Percentiles rank a stretch among this genome's conserved stretches.
These are phyloP conservation scores for Astreopora myriophthalma DNA, from an alignment of 64 coral and sea anemone species.

Conservation along the genomic window DNA sequence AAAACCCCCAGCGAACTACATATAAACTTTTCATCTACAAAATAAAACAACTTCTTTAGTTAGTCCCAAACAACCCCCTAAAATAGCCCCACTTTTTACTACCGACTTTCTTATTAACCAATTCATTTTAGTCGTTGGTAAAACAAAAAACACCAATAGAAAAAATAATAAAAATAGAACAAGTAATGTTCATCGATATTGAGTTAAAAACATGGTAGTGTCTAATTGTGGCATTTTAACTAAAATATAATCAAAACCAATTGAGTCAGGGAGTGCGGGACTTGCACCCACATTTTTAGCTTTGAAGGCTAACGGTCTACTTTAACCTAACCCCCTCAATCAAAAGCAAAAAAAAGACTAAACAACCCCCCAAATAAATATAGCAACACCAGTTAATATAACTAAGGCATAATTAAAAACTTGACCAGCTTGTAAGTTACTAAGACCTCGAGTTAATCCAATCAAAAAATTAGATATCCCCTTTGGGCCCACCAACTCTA, in stretches of 20 bases:
- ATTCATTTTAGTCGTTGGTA: no score
- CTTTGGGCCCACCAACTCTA: conserved; percentile 82
- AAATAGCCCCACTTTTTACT: no score
- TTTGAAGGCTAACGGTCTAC: conserved; percentile 85
- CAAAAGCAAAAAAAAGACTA: conserved; percentile 12
- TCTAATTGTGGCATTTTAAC: no score
- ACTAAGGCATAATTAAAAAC: conserved; percentile 80
- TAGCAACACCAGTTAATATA: conserved; percentile 74
- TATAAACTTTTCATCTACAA: no score
- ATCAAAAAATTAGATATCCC: conserved; percentile 75
- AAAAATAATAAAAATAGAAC: no score
- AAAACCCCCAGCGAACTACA: conserved; percentile 22
- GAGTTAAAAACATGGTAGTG: no score
- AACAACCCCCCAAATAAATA: conserved; percentile 50
- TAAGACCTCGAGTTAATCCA: conserved; percentile 78
- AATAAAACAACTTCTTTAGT: no score
- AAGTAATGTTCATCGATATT: no score
- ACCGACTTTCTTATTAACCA: no score
- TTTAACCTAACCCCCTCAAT: conserved; percentile 74
- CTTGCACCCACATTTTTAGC: conserved; percentile 83
- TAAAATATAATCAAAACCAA: no score
- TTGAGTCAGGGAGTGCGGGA: conserved; percentile 61
- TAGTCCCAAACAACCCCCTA: no score
- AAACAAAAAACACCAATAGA: no score
- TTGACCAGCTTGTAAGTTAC: conserved; percentile 84